A percentile compares a stretch with the other conserved stretches of the same genome.
These are phyloP conservation scores for Diplodus puntazzo DNA, from an alignment of 2,797 vertebrate species.

Conservation along the genomic window DNA sequence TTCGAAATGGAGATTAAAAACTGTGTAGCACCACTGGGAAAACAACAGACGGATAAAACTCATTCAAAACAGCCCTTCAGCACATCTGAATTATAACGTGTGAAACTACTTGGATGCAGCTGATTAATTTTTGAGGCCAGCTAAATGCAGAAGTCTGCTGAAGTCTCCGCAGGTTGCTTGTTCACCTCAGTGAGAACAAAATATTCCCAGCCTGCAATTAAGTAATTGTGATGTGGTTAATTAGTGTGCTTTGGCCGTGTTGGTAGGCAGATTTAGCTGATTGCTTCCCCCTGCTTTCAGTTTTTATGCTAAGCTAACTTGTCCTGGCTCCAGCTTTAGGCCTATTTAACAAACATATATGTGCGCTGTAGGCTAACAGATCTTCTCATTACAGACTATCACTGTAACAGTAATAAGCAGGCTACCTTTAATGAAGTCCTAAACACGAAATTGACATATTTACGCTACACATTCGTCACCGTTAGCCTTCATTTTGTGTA, in stretches of 20 bases:
- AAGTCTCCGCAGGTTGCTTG: background rate
- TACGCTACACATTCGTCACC: too few relatives aligned
- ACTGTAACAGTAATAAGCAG: too few relatives aligned
- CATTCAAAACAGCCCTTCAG: background rate
- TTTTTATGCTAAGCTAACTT: background rate
- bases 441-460: too few relatives aligned
- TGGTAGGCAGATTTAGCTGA: background rate
- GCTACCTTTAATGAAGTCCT: too few relatives aligned
- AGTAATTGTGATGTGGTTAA: background rate
- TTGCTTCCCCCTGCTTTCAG: background rate
- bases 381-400: too few relatives aligned
- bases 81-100: constrained; percentile 9
- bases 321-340: background rate
- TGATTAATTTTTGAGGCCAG: background rate
- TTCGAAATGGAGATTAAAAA: constrained; percentile 45
- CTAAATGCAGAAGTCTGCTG: background rate
- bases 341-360: background rate
- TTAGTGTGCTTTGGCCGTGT: background rate
- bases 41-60: constrained; percentile 15
- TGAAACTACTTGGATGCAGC: background rate
- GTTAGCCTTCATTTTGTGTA: too few relatives aligned
- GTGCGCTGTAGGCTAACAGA: too few relatives aligned
- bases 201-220: background rate
- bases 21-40: background rate
- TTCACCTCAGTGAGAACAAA: background rate